Evolutionary conservation across 2,888 invertebrate species (phyloP), one percentile per base, ranked within the genome.

Genomic region (Merodon equestris): DNA sequence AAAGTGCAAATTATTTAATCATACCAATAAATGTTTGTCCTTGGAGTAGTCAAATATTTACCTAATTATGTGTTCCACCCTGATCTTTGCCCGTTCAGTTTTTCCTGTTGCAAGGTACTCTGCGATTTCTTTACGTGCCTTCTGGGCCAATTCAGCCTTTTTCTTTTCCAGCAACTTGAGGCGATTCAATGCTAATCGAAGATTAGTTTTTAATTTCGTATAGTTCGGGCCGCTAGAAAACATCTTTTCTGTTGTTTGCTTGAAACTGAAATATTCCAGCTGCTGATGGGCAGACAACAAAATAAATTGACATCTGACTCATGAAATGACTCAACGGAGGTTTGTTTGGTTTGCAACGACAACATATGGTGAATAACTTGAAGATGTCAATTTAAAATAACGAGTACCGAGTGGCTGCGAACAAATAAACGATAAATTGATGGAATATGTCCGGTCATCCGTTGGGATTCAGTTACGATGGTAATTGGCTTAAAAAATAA

Each of bases 31-130:
- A 27, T 27, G 27, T 7, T 4, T 2, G 2, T 27, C 27, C 7
- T 27, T 18, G 38, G 7, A 15, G 44, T 40, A 13, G 1, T 3
- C 10, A 67, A 14, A 13, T 17, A 27, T 67, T 66, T 87, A 93
- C 93, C 93, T 91, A 70, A 99, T 98, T 70, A 99, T 99, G 85
- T 98, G 97, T 89, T 99, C 99, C 9, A 99, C 99, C 19, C 99
- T 92, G 82, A 99, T 99, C 88, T 97, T 95, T 0, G 99, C 99
- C 82, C 96, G 90, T 89, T 96, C 96, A 83, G 91, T 91, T 91
- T 96, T 96, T 67, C 96, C 96, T 83, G 93, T 93, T 57, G 92
- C 91, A 79, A 98, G 93, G 86, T 97, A 99, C 89, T 99, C 99
- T 0, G 98, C 98, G 73, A 99, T 99, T 92, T 99, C 99, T 86